Evolutionary conservation across 2,888 invertebrate species (phyloP).

Genomic region (Elysia crispata): DNA sequence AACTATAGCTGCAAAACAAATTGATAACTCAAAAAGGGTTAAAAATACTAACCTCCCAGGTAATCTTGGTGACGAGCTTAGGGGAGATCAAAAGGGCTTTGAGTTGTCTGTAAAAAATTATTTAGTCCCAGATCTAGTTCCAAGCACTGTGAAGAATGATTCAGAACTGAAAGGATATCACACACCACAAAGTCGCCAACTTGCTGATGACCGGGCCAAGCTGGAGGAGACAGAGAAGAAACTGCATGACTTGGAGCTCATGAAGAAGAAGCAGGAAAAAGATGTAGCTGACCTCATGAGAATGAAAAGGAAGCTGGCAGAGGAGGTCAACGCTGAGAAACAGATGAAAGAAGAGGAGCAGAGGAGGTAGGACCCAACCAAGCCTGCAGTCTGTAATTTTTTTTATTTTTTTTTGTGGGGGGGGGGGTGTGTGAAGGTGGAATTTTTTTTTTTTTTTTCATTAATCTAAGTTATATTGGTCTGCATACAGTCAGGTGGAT

Average conservation of each 20-base stretch:
- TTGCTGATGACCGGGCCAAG: constrained; percentile 16
- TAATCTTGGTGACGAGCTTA: too few relatives aligned
- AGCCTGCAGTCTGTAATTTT: too few relatives aligned
- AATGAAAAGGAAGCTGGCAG: constrained; percentile 64
- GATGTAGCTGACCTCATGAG: constrained; percentile 72
- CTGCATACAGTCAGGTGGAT: too few relatives aligned
- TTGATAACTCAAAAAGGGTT: too few relatives aligned
- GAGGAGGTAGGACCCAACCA: not conserved
- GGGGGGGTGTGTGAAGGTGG: too few relatives aligned
- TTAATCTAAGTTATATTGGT: too few relatives aligned
- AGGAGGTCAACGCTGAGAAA: constrained; percentile 57
- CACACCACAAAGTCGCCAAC: not conserved
- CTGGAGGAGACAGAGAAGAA: constrained; percentile 53
- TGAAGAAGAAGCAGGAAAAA: constrained; percentile 64
- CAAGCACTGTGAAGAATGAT: constrained; percentile 21
- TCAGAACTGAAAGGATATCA: constrained; percentile 30
- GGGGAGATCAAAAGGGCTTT: too few relatives aligned
- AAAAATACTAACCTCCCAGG: too few relatives aligned
- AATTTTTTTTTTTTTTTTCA: too few relatives aligned
- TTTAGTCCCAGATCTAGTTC: constrained; percentile 17
- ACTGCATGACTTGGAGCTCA: constrained; percentile 57
- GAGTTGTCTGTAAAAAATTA: constrained; percentile 39
- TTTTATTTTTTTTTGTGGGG: too few relatives aligned
- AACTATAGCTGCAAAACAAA: too few relatives aligned
- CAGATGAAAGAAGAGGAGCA: constrained; percentile 46